Evolutionary conservation across 1,140 invertebrate genomes (phyloP).

Genomic region (Sminthurinus signatus): DNA sequence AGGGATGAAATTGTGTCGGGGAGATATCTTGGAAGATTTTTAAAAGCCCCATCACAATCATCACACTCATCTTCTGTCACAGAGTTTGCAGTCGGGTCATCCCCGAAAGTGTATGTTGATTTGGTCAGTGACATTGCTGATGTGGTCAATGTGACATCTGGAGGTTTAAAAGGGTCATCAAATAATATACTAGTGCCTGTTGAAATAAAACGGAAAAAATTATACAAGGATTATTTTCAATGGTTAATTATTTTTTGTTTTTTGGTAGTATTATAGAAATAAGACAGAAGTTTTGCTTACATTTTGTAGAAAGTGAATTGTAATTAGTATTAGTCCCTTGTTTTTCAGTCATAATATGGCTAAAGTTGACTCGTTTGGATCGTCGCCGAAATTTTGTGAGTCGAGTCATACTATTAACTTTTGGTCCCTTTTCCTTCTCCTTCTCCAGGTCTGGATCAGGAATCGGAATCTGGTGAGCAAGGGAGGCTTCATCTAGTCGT

Average conservation of each 20-base stretch:
- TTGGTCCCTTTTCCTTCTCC: background rate
- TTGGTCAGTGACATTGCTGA: background rate
- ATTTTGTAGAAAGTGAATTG: constrained; percentile 5
- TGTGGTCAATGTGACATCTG: constrained; percentile 9
- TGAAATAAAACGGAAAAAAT: no score
- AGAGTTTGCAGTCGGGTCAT: background rate
- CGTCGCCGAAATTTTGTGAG: constrained; percentile 1
- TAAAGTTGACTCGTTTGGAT: constrained; percentile 3
- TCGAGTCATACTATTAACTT: background rate
- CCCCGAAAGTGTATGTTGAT: background rate
- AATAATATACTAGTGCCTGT: constrained; percentile 38
- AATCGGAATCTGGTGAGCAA: no score
- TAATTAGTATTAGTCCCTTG: background rate
- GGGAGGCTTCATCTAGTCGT: background rate
- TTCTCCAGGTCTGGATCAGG: background rate
- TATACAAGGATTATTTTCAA: background rate
- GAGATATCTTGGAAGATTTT: constrained; percentile 7
- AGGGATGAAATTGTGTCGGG: background rate
- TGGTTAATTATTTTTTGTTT: background rate
- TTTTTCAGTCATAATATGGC: background rate
- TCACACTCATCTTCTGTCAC: constrained; percentile 35
- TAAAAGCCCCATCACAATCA: constrained; percentile 16
- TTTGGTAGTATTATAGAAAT: background rate
- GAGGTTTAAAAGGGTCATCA: constrained; percentile 38
- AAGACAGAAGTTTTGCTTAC: constrained; percentile 2